Base-by-base conservation (phyloP, 2,888 invertebrate genomes). In the Linyphia triangularis region DNA sequence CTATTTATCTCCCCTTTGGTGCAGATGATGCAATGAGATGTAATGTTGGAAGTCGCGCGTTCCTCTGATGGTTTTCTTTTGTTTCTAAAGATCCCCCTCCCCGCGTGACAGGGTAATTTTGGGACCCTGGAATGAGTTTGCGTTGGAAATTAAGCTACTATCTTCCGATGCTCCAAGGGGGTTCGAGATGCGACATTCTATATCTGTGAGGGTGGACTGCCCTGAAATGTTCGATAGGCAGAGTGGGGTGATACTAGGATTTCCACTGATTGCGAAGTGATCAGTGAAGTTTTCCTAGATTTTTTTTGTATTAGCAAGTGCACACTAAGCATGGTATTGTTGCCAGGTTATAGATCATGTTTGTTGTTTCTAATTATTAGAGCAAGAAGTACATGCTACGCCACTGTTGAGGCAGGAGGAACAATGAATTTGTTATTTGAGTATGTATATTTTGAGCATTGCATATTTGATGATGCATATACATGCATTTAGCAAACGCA, bases 51-150 rank as follows among this genome's bases (percentile, higher is more conserved):
- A 72, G 51, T 72, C 40, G 40, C 59, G 30, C 30, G 26, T 30
- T 63, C 61, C 40, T 30, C 67, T 40, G 70, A 81, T 81, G 81
- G 57, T 59, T 81, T 81, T 81, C 67, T 59, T 59, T 81, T 81
- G 57, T 81, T 69, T 81, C 30, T 65, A 10, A 24, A 28, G 40
- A 40, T 37, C 9, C 30, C 16, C 33, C 33, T 10, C 59, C 30
- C 22, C 28, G 10, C 24, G 40, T 37, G 61, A n/a, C 37, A 22
- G 63, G 77, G 61, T 63, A 63, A 77, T 40, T 63, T 77, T 24
- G 37, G 26, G 28, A 13, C n/a, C 33, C 13, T 37, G 77, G 77
- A 77, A 77, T 77, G 63, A 77, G 77, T 43, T 63, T 51, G 19
- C 4, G 30, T n/a, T 5, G 77, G 63, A 33, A 63, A 77, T 63